A percentile compares a stretch with the other conserved stretches of the same genome.
Conservation (phyloP, 2,888 invertebrate genomes). For the Rhingia rostrata region DNA sequence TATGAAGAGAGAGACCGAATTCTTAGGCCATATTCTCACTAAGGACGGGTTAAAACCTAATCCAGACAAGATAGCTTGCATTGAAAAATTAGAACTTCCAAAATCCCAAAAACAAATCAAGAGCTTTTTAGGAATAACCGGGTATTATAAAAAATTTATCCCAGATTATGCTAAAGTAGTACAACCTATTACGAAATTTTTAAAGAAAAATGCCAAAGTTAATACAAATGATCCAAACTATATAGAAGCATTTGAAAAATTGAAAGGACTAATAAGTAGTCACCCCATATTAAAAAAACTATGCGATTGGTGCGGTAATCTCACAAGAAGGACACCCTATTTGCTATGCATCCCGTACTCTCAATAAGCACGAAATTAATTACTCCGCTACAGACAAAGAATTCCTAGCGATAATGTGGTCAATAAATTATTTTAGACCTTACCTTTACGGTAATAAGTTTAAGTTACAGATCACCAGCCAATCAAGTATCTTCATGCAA, state of each 20-base stretch:
- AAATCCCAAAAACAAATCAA: conserved; percentile 83
- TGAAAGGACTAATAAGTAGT: conserved; percentile 13
- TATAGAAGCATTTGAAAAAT: conserved; percentile 11
- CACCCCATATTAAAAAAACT: conserved; percentile 6
- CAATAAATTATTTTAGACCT: conserved; percentile 4
- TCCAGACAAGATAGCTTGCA: conserved; percentile 57
- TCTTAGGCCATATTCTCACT: conserved; percentile 2
- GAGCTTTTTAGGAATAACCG: conserved; percentile 27
- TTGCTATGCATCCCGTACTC: conserved; percentile 18
- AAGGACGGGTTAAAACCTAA: neutral
- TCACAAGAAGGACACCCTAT: conserved; percentile 24
- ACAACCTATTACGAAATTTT: conserved; percentile 7
- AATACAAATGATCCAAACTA: conserved; percentile 13
- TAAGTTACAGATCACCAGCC: conserved; percentile 8
- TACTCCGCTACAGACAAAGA: conserved; percentile 6
- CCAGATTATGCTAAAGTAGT: conserved; percentile 12
- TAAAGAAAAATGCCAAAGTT: conserved; percentile 20
- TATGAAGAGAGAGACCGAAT: conserved; percentile 37
- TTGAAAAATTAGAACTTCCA: conserved; percentile 56
- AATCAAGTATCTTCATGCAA: conserved; percentile 6
- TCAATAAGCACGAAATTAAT: conserved; percentile 4
- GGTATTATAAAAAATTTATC: conserved; percentile 16
- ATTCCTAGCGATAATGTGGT: conserved; percentile 2
- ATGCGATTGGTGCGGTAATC: conserved; percentile 20
- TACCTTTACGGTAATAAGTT: conserved; percentile 12